Base-by-base conservation (phyloP, 2,888 invertebrate genomes). In the Hemaris fuciformis region DNA sequence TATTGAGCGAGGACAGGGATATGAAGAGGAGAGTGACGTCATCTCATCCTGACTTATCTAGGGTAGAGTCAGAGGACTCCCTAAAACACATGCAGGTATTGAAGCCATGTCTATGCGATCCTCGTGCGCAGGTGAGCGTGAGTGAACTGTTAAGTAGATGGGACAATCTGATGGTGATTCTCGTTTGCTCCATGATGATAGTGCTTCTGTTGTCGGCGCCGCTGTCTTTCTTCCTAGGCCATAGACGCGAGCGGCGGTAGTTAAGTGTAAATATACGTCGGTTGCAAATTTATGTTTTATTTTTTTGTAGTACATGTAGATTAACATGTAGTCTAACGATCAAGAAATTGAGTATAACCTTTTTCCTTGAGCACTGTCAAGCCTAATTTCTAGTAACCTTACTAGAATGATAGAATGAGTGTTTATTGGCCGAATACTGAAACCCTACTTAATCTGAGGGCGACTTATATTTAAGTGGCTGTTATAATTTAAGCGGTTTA, bases 131-230 rank as follows among this genome's bases (percentile, higher is more conserved):
- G 59, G 22, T 13, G 6, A 20, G 62, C 6, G 3, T 60, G 27
- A 15, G 20, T 8, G 43, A 61, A 0, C 4, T 68, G 8, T 6
- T 70, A 15, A 65, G 38, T 25, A 64, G 71, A 13, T 79, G 76
- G 76, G 73, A 86, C 60, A 77, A 71, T 53, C 63, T 85, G 6
- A 65, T 79, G 8, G 57, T 76, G 8, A 64, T 85, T 25, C 53
- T 85, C 6, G 70, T 83, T 10, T 68, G 76, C 59, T 74, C 71
- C 1, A 60, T 80, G 62, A 48, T 80, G n/a, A 53, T 83, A 15
- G 65, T 78, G 15, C 42, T 84, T n/a, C 22, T 81, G 4, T 20
- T 85, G 13, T 71, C 81, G 1, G 64, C 77, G 25, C 81, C 86
- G 0, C 2, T 81, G 1, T 68, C 72, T 1, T 67, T 70, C 42